Conservation (phyloP, 2,888 invertebrate genomes). For the Nycteola revayana region DNA sequence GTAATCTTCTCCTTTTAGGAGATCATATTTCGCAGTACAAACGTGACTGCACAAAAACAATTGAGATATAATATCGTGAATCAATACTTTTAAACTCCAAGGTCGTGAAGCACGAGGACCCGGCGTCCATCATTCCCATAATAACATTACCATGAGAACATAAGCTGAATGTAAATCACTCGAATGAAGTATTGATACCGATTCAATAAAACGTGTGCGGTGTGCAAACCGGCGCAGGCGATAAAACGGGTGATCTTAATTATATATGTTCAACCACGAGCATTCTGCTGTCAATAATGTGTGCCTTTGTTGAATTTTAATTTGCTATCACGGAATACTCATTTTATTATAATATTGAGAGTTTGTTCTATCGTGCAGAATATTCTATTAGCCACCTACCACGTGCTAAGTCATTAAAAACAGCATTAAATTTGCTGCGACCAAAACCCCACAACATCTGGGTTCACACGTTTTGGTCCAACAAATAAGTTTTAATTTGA, state of each 20-base stretch:
- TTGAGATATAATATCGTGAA: too few species aligned
- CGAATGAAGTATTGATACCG: conserved; percentile 25
- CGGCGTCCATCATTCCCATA: conserved; percentile 29
- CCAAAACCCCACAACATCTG: too few species aligned
- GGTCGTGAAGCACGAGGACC: conserved; percentile 37
- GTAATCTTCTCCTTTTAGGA: too few species aligned
- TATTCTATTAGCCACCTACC: too few species aligned
- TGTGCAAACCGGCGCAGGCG: conserved; percentile 16
- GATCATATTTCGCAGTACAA: too few species aligned
- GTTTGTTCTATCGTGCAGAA: too few species aligned
- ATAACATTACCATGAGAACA: conserved; percentile 13
- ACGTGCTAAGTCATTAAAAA: too few species aligned
- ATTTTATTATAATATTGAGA: too few species aligned
- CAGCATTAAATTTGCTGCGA: too few species aligned
- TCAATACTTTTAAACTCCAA: conserved; percentile 22
- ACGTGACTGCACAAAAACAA: too few species aligned
- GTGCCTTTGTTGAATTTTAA: conserved; percentile 7
- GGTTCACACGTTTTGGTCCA: too few species aligned
- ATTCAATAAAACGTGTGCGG: conserved; percentile 32
- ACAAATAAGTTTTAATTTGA: too few species aligned
- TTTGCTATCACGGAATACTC: conserved; percentile 1
- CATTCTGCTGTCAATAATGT: conserved; percentile 30
- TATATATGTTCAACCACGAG: conserved; percentile 17
- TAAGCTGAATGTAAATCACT: conserved; percentile 40
- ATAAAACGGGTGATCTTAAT: conserved; percentile 16